Conservation (phyloP, 2,888 invertebrate genomes). For the Steromphala cineraria region DNA sequence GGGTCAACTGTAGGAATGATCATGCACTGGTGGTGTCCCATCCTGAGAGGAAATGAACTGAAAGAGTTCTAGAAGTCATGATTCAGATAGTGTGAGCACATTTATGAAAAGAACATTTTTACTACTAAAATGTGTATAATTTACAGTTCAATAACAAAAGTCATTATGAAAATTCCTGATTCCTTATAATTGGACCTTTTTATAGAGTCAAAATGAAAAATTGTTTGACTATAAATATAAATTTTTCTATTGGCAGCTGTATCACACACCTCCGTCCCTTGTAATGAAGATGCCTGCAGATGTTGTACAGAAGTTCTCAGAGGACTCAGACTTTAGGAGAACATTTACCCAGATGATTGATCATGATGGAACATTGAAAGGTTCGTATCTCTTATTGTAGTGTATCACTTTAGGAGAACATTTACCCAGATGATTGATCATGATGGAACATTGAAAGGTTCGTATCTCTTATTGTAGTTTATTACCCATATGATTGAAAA, state of each 20-base stretch:
- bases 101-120: neutral
- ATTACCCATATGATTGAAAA: slow-evolving; percentile 25
- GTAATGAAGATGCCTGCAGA: slow-evolving; percentile 41
- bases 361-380: slow-evolving; percentile 43
- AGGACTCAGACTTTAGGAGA: slow-evolving; percentile 28
- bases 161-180: no score
- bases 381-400: slow-evolving; percentile 10
- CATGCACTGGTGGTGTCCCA: no score
- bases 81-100: neutral
- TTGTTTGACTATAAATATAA: no score
- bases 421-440: slow-evolving; percentile 33
- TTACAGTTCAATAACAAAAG: no score
- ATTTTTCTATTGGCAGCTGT: slow-evolving; percentile 47
- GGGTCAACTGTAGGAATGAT: no score
- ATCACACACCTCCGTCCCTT: slow-evolving; percentile 60
- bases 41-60: no score
- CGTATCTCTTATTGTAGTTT: no score
- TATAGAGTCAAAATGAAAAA: no score
- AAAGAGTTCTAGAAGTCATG: neutral
- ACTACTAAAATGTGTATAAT: no score
- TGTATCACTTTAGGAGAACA: neutral
- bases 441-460: slow-evolving; percentile 46
- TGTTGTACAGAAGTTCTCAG: slow-evolving; percentile 28
- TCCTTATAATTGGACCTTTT: no score
- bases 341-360: slow-evolving; percentile 32